phyloP scores from a whole-genome alignment of 2,113 vertebrate species.

The Dendropsophus ebraccatus region DNA sequence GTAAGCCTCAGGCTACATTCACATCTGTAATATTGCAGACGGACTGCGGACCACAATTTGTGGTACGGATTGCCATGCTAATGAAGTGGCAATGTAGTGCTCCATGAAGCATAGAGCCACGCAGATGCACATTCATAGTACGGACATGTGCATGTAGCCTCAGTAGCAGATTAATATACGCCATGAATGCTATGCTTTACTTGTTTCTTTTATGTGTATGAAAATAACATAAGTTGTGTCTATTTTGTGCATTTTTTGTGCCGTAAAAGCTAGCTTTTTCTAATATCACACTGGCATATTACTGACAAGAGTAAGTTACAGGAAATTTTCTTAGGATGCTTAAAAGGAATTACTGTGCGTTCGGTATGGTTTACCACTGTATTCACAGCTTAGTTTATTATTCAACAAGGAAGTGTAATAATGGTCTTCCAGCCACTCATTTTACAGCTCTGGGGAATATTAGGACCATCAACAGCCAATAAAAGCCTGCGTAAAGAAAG shows the following conservation, averaged over 20 bases:
- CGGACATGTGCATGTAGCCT: no score
- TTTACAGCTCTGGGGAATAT: constrained; percentile 56
- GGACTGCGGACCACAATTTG: no score
- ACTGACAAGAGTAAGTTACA: constrained; percentile 55
- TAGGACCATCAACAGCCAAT: constrained; percentile 57
- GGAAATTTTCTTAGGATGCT: constrained; percentile 58
- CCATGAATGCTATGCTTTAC: no score
- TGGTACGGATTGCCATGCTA: no score
- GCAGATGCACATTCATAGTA: no score
- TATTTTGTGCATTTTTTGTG: background rate
- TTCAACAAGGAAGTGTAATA: constrained; percentile 60
- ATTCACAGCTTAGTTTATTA: constrained; percentile 60
- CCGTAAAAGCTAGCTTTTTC: background rate
- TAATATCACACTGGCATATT: constrained; percentile 24
- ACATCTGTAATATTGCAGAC: no score
- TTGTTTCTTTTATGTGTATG: no score
- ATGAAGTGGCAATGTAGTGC: no score
- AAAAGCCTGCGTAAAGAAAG: constrained; percentile 54
- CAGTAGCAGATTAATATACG: no score
- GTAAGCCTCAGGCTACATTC: no score
- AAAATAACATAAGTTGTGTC: no score
- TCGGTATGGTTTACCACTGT: constrained; percentile 56
- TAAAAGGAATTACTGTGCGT: constrained; percentile 56
- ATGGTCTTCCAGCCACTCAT: constrained; percentile 58
- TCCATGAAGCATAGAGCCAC: no score